Conservation (phyloP, 2,888 invertebrate species). For the Argyresthia albistria region DNA sequence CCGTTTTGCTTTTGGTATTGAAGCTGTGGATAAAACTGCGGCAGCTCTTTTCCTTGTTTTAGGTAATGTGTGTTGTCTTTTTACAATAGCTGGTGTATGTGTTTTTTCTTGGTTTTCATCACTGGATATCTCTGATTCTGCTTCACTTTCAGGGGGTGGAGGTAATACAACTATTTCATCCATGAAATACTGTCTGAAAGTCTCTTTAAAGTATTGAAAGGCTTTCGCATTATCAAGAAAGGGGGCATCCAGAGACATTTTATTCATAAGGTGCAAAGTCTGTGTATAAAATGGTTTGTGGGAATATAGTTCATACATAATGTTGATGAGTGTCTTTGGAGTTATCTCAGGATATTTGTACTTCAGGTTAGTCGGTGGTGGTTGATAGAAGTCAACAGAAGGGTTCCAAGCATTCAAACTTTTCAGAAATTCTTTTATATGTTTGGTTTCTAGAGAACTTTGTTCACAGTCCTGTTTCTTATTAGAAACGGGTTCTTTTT, state of each 20-base stretch:
- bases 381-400: conserved; percentile 78
- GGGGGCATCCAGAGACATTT: conserved; percentile 91
- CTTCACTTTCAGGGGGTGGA: conserved; percentile 36
- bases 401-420: conserved; percentile 59
- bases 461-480: conserved; percentile 35
- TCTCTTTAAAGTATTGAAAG: conserved; percentile 40
- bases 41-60: conserved; percentile 39
- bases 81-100: conserved; percentile 28
- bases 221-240: conserved; percentile 72
- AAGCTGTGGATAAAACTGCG: conserved; percentile 27
- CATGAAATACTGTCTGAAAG: conserved; percentile 35
- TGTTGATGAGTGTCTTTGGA: conserved; percentile 80
- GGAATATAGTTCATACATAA: conserved; percentile 80
- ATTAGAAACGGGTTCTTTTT: conserved; percentile 47
- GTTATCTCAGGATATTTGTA: conserved; percentile 88
- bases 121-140: conserved; percentile 58
- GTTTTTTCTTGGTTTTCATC: conserved; percentile 33
- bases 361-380: conserved; percentile 81
- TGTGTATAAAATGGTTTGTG: conserved; percentile 89
- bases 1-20: conserved; percentile 36
- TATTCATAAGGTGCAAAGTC: conserved; percentile 94
- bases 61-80: conserved; percentile 48
- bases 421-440: conserved; percentile 65
- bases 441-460: conserved; percentile 49
- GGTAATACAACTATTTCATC: conserved; percentile 24